Base-by-base conservation (phyloP, 2,888 invertebrate genomes). In the Meiosimyza platycephala region DNA sequence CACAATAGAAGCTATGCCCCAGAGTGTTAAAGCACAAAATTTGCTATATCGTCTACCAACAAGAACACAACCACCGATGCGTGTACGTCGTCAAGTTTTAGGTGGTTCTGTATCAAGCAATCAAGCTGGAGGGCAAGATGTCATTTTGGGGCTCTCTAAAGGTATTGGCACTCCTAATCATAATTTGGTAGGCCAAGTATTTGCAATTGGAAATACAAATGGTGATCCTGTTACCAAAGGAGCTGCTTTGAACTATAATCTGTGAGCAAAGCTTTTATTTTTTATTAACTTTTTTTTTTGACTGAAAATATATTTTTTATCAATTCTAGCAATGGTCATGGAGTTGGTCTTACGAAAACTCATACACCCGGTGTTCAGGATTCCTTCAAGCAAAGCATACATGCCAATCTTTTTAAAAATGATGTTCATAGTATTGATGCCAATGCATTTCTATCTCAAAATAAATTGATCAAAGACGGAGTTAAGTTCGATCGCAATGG, bases 401-500 rank as follows among this genome's bases (percentile, higher is more conserved):
- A 66, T 62, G 78, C 77, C 1, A 76, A 78, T 70, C 71, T 78
- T 7, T 84, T 83, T 65, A 83, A 22, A 2, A 78, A 83, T 55
- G 84, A 80, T 15, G 69, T 69, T 0, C 81, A 84, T 74, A 84
- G 78, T 13, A 57, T 84, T 52, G 79, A 80, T 69, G 84, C 83
- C 48, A 84, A 82, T 66, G 84, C 74, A 4, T 84, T 84, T 28
- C 79, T 79, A 62, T 84, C 84, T 0, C 82, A 84, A 50, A 84
- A 84, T 60, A 82, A 79, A 16, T 75, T 83, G 13, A 80, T 84
- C 63, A 84, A 84, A 71, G 85, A 84, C 70, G 85, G 84, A 9
- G 80, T 83, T 13, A 74, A 83, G 66, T 84, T 83, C 74, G 80
- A 84, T 33, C 81, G 82, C 28, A 84, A 84, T 64, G 84, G 84